A percentile compares a stretch with the other conserved stretches of the same genome.
Conservation (phyloP, 2,888 invertebrate species). For the Dryococelus australis region DNA sequence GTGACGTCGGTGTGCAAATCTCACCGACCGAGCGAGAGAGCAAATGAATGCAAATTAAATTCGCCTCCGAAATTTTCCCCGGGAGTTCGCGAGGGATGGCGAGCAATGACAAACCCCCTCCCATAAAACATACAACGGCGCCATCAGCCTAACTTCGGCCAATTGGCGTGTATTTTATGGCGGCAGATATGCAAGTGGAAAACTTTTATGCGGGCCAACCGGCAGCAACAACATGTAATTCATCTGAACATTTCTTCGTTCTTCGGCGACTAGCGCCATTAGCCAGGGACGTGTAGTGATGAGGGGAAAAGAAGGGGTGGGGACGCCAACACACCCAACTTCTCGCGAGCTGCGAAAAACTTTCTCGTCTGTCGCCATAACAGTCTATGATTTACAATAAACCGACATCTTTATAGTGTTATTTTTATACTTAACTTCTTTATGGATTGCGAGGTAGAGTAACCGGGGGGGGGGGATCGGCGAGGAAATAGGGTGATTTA, state of each 20-base stretch:
- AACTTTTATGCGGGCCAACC: conserved; percentile 3
- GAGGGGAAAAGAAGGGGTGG: not conserved
- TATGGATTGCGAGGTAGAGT: not conserved
- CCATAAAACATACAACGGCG: conserved; percentile 7
- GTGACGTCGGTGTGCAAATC: not conserved
- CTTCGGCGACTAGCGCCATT: not conserved
- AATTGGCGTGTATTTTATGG: conserved; percentile 16
- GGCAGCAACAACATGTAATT: conserved; percentile 28
- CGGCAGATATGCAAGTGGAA: conserved; percentile 16
- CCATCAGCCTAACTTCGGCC: not conserved
- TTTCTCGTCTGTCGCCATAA: conserved; percentile 1
- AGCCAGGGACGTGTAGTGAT: not conserved
- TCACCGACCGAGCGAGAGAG: not conserved
- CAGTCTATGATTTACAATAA: conserved; percentile 22
- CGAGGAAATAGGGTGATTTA: conserved; percentile 6
- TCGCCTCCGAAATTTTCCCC: not conserved
- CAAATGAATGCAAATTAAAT: not conserved
- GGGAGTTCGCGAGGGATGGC: not conserved
- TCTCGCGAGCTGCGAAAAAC: not conserved
- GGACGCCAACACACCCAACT: not conserved
- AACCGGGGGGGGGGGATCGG: not conserved
- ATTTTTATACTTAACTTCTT: conserved; percentile 23
- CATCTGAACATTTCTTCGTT: not conserved
- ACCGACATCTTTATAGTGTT: conserved; percentile 25
- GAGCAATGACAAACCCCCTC: not conserved